Evolutionary conservation across 2,113 vertebrate species (phyloP).

Genomic region (Perca flavescens): DNA sequence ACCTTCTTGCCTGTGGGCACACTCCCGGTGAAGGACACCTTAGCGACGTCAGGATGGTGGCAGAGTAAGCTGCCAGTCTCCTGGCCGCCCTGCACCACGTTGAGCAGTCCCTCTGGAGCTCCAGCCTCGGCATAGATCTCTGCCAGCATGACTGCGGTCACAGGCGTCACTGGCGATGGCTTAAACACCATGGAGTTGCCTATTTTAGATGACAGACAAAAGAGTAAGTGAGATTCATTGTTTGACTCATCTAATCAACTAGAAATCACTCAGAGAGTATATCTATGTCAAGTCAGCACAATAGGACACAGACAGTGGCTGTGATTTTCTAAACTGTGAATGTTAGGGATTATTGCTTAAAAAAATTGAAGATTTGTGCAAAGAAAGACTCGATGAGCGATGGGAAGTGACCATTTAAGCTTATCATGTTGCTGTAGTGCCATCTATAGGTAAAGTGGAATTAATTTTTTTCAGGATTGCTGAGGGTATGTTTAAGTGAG

Average conservation of each 20-base stretch:
- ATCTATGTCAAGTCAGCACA: not conserved
- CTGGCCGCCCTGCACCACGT: slow-evolving; percentile 91
- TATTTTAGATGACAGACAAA: slow-evolving; percentile 53
- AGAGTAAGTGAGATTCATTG: not conserved
- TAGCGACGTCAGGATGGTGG: slow-evolving; percentile 90
- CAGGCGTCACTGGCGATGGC: slow-evolving; percentile 93
- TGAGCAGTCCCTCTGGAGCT: slow-evolving; percentile 92
- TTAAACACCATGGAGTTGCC: slow-evolving; percentile 99
- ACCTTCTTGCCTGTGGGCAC: slow-evolving; percentile 95
- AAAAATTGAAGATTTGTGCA: not conserved
- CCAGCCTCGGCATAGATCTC: slow-evolving; percentile 92
- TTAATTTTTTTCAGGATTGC: not conserved
- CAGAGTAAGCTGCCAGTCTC: slow-evolving; percentile 93
- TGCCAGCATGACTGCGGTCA: slow-evolving; percentile 90
- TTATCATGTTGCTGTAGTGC: slow-evolving; percentile 5
- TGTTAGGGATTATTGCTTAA: not conserved
- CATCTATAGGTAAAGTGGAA: slow-evolving; percentile 11
- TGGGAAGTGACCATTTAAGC: not conserved
- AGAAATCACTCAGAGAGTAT: not conserved
- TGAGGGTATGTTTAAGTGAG: not conserved
- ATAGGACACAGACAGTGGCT: not conserved
- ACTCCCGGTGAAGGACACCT: slow-evolving; percentile 97
- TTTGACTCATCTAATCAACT: not conserved
- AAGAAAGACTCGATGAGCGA: not conserved
- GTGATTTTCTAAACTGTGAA: not conserved